Base-by-base conservation (phyloP, 1,140 invertebrate species). In the Andrena cerasifolii region DNA sequence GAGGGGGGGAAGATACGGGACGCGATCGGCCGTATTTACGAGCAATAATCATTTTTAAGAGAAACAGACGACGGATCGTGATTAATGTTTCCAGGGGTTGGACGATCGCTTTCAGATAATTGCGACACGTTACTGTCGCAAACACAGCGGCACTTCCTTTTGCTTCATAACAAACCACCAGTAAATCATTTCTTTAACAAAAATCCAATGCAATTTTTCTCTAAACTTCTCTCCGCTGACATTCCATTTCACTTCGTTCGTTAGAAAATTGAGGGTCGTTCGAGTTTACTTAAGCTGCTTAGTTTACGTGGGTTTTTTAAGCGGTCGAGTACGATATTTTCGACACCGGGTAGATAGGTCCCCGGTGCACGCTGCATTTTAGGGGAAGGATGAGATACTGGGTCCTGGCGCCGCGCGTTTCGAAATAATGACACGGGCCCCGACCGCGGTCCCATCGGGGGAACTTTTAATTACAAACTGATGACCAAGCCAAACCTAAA, bases 401-500 rank as follows among this genome's bases (percentile, higher is more conserved):
- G 90, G 78, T 90, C 85, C 86, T 91, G 90, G 91, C 90, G 90
- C 91, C 91, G 89, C 87, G 85, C 87, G 85, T 87, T 88, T 87
- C 87, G 85, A 91, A 91, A 91, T 92, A 92, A 92, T 92, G 91
- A 91, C 91, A 92, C 88, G 83, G 82, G 74, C 65, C 83, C 71
- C 53, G 79, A 76, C 83, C 75, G 71, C 72, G 79, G 87, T 90
- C 88, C 85, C 86, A 89, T 89, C 87, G 84, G 87, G 82, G 82
- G 87, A 91, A 90, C 87, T 92, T 92, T 91, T 92, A 92, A 92
- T 92, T 92, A 92, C 91, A 86, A 91, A 88, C 88, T 91, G 90
- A 91, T 92, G 90, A 92, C 89, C 88, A 90, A 91, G 90, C 90
- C 90, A 87, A 91, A 90, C 87, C 87, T 83, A 84, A 91, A 91